These are phyloP conservation scores for Rhagonycha lutea DNA, from an alignment of 2,888 invertebrate genomes.

Conservation along the genomic window DNA sequence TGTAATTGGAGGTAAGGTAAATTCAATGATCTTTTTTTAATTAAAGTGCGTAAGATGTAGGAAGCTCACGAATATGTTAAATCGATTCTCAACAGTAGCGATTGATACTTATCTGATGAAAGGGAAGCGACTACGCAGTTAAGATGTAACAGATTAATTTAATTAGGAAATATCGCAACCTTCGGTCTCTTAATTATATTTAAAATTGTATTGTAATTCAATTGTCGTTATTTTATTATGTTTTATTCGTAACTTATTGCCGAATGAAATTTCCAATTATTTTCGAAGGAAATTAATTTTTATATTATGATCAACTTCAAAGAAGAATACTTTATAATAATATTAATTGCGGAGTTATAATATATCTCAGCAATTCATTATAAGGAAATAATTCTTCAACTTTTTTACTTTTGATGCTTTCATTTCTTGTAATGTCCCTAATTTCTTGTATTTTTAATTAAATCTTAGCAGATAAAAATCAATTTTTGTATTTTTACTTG, in stretches of 20 bases:
- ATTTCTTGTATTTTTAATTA: too few species aligned
- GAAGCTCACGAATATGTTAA: not conserved
- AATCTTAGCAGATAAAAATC: too few species aligned
- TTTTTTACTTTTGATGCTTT: too few species aligned
- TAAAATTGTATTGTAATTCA: not conserved
- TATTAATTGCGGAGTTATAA: too few species aligned
- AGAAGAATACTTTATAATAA: too few species aligned
- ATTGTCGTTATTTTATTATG: not conserved
- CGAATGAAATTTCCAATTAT: too few species aligned
- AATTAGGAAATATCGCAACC: not conserved
- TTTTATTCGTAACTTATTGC: not conserved
- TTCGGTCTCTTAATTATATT: not conserved
- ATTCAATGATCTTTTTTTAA: not conserved
- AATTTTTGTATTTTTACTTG: too few species aligned
- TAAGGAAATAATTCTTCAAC: too few species aligned
- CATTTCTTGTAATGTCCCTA: too few species aligned
- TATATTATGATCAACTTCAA: too few species aligned
- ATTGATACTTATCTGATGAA: not conserved
- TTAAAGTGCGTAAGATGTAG: not conserved
- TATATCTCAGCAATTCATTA: too few species aligned
- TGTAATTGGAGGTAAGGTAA: conserved; percentile 12
- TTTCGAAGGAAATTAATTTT: too few species aligned
- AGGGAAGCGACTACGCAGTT: not conserved
- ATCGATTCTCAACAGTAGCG: not conserved
- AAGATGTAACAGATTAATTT: not conserved